Evolutionary conservation across 2,113 vertebrate genomes (phyloP).

Genomic region (Phylloscopus trochiloides): DNA sequence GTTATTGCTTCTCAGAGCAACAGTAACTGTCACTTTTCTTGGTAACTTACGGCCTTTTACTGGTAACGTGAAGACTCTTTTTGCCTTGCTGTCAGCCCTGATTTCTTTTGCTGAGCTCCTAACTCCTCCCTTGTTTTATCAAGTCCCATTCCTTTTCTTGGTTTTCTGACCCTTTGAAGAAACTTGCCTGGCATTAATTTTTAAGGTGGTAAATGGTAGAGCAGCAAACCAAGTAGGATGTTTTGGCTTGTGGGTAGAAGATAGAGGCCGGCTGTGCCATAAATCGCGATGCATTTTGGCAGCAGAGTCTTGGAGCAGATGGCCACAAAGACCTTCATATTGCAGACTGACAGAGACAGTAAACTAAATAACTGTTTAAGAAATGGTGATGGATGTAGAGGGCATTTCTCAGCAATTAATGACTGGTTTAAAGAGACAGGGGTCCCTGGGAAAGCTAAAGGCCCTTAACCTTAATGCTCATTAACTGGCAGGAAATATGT

Average conservation of each 20-base stretch:
- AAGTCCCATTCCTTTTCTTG: not conserved
- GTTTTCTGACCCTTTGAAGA: not conserved
- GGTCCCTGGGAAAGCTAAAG: not conserved
- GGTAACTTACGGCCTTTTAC: not conserved
- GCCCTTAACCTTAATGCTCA: constrained; percentile 13
- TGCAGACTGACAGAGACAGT: constrained; percentile 37
- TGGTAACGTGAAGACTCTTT: not conserved
- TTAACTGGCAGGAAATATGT: constrained; percentile 31
- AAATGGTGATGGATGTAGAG: not conserved
- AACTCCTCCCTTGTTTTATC: constrained; percentile 36
- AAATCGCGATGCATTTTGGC: not conserved
- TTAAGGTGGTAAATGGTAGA: not conserved
- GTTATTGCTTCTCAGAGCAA: constrained; percentile 35
- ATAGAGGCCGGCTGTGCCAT: not conserved
- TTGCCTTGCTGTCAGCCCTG: constrained; percentile 16
- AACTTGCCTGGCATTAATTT: constrained; percentile 3
- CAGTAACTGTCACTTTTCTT: constrained; percentile 26
- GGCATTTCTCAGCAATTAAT: constrained; percentile 51
- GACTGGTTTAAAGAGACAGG: constrained; percentile 14
- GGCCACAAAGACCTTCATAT: constrained; percentile 25
- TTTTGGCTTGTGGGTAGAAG: constrained; percentile 11
- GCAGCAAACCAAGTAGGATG: not conserved
- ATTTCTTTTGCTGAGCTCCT: constrained; percentile 7
- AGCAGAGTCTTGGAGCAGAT: constrained; percentile 12
- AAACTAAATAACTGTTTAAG: constrained; percentile 44